A percentile compares a stretch with the other conserved stretches of the same genome.
Conservation (phyloP, 2,888 invertebrate genomes). For the Scotopteryx bipunctaria region DNA sequence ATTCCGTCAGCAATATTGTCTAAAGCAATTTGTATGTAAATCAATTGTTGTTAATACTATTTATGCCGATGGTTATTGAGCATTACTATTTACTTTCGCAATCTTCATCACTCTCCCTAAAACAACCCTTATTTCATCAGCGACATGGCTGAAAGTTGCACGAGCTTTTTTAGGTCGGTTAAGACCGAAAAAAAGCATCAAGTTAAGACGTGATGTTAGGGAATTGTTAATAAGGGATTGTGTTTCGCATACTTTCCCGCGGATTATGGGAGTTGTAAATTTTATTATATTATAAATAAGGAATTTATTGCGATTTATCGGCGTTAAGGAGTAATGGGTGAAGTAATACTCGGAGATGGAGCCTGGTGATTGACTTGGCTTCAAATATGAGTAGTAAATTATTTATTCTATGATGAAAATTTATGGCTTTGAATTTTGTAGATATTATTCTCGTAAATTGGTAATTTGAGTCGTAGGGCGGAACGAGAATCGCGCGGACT, state of each 20-base stretch:
- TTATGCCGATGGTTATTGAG: slow-evolving; percentile 81
- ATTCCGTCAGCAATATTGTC: slow-evolving; percentile 82
- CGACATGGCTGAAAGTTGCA: slow-evolving; percentile 42
- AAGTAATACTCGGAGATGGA: slow-evolving; percentile 20
- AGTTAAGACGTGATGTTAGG: slow-evolving; percentile 64
- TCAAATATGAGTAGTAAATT: slow-evolving; percentile 37
- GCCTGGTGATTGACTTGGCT: slow-evolving; percentile 37
- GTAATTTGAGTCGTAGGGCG: not conserved
- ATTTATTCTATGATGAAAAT: slow-evolving; percentile 32
- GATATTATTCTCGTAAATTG: slow-evolving; percentile 1
- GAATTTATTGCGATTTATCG: slow-evolving; percentile 66
- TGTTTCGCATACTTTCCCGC: slow-evolving; percentile 51
- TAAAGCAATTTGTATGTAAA: slow-evolving; percentile 84
- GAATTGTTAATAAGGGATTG: slow-evolving; percentile 77
- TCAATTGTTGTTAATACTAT: slow-evolving; percentile 83
- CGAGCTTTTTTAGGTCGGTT: slow-evolving; percentile 39
- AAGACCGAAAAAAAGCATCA: slow-evolving; percentile 62
- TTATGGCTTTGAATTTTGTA: slow-evolving; percentile 16
- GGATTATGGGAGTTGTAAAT: slow-evolving; percentile 72
- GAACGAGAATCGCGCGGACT: not conserved
- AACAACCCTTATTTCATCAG: slow-evolving; percentile 42
- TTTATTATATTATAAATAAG: slow-evolving; percentile 79
- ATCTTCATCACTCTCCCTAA: slow-evolving; percentile 45
- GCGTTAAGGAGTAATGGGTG: slow-evolving; percentile 47
- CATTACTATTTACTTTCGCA: slow-evolving; percentile 74